Evolutionary conservation across 2,113 vertebrate species (phyloP), one percentile per base, ranked within the genome.

Genomic region (Sterrhoptilus dennistouni): DNA sequence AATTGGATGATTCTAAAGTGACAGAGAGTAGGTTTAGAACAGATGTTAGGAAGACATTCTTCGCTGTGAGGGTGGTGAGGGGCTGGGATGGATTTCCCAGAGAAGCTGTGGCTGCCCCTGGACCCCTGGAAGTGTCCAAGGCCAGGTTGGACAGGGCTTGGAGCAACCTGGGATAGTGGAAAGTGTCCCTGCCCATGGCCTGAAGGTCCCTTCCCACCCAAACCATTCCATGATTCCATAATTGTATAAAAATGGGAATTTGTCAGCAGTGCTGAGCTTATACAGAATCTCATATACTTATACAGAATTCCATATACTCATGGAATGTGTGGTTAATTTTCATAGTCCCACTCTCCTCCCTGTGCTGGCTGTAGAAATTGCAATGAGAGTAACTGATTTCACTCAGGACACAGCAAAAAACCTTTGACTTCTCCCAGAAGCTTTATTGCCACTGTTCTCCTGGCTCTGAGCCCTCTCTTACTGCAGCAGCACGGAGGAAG

Each of bases 81-180:
- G 16, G 14, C 54, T 61, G 68, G 47, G 17, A 61, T n/a, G 42
- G 70, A n/a, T 22, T 61, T 29, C 6, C 21, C 70, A 76, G 54
- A 61, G 47, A 0, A 83, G 63, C 61, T 54, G 70, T 27, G 61
- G 45, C 45, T 82, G 53, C 38, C 24, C 61, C 69, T 53, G 40
- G 33, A 23, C 10, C 53, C 78, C 53, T 68, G 70, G 38, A 0
- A 76, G 24, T 31, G 70, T 1, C 63, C 61, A 69, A 83, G 47
- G 38, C 28, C 45, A 31, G 47, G 54, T 0, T 61, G 38, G 53
- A 40, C 0, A 0, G 77, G 68, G 5, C 59, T 65, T 33, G 77
- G 68, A 44, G 28, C 24, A 40, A 0, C 29, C 53, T 75, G 87
- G 78, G 45, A 5, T 0, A 2, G 61, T 21, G 63, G 36, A 2